These are phyloP conservation scores for Rhombomys opimus DNA, from an alignment of 2,113 vertebrate species.

Conservation along the genomic window DNA sequence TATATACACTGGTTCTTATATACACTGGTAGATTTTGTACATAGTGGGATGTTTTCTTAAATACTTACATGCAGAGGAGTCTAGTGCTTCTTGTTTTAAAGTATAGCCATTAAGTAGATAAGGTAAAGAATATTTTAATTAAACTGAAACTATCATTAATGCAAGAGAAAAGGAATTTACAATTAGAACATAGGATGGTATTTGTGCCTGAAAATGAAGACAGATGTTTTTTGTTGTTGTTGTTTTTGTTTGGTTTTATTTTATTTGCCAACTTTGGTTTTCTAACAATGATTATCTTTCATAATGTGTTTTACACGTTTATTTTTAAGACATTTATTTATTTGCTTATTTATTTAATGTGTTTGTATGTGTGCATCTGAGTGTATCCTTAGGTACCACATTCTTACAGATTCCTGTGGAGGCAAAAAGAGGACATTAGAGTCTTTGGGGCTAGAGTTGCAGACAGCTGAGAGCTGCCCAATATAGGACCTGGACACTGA, in stretches of 20 bases:
- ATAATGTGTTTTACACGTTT: not conserved
- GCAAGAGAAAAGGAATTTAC: not conserved
- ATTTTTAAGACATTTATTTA: not conserved
- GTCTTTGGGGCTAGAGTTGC: not conserved
- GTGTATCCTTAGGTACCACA: not conserved
- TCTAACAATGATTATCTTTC: not conserved
- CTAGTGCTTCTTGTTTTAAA: not conserved
- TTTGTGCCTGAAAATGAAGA: not conserved
- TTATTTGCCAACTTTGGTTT: not conserved
- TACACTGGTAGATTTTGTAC: not conserved
- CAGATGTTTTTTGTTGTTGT: no score
- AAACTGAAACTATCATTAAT: not conserved
- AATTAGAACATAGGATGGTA: not conserved
- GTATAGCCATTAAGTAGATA: not conserved
- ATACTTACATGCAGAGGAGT: not conserved
- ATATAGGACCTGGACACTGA: not conserved
- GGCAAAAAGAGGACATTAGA: not conserved
- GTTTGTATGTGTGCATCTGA: not conserved
- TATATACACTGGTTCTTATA: not conserved
- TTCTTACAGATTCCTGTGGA: not conserved
- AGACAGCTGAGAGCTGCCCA: not conserved
- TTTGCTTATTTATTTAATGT: not conserved
- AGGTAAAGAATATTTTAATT: not conserved
- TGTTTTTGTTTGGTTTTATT: no score
- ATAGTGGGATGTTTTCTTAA: not conserved